phyloP scores from a whole-genome alignment of 2,888 invertebrate species.

The Antheraea yamamai region DNA sequence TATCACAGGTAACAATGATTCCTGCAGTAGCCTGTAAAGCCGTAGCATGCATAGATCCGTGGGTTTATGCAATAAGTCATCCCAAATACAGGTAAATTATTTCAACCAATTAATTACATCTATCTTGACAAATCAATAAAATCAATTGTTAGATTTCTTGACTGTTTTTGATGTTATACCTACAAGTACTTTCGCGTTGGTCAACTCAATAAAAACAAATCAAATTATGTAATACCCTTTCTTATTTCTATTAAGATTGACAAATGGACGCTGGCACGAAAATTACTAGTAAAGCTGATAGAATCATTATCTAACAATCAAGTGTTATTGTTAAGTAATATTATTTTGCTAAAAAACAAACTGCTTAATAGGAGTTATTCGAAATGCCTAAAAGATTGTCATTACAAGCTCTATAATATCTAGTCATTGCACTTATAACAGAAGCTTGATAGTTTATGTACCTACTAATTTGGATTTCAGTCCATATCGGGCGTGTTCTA shows the following conservation, averaged over 20 bases:
- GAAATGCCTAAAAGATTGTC: too few relatives aligned
- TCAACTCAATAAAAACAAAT: not conserved
- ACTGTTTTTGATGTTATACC: not conserved
- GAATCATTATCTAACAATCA: not conserved
- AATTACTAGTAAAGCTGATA: not conserved
- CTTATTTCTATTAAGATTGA: not conserved
- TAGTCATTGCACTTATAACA: not conserved
- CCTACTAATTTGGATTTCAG: too few relatives aligned
- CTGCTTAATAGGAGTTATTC: not conserved
- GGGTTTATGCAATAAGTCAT: slow-evolving; percentile 95
- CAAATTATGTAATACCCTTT: not conserved
- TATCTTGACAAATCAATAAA: not conserved
- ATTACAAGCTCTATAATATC: too few relatives aligned
- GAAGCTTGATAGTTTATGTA: too few relatives aligned
- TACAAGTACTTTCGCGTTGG: too few relatives aligned
- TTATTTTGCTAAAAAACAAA: not conserved
- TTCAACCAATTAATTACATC: not conserved
- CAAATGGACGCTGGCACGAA: not conserved
- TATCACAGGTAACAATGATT: slow-evolving; percentile 87
- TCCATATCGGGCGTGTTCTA: not conserved
- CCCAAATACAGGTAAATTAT: slow-evolving; percentile 88
- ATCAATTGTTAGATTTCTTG: not conserved
- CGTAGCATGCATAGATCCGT: slow-evolving; percentile 95
- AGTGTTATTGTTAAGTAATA: not conserved
- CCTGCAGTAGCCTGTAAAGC: slow-evolving; percentile 93